Evolutionary conservation across 1,140 invertebrate genomes (phyloP).

Genomic region (Bombus ignitus): DNA sequence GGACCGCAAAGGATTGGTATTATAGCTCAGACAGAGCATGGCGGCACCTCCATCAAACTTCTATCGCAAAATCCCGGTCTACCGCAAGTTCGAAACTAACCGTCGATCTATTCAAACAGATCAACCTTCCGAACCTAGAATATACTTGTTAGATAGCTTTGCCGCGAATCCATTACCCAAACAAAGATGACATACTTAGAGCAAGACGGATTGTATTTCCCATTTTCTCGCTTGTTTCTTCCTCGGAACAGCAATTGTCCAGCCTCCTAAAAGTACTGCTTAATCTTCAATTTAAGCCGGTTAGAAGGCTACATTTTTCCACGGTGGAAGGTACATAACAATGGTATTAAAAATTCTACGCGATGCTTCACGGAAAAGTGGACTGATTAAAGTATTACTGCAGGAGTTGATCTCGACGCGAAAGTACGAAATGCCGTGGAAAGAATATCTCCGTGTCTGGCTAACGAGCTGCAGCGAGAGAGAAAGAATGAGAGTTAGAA

Average conservation of each 20-base stretch:
- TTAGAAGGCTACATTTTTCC: neutral
- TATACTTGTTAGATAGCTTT: no score
- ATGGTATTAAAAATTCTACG: neutral
- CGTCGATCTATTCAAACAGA: slow-evolving; percentile 16
- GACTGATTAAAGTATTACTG: slow-evolving; percentile 10
- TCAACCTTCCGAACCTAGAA: neutral
- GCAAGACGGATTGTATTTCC: neutral
- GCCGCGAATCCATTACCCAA: neutral
- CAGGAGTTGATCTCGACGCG: neutral
- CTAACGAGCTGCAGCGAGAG: slow-evolving; percentile 18
- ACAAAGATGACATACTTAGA: neutral
- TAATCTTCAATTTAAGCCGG: neutral
- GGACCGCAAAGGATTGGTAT: neutral
- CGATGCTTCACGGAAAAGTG: neutral
- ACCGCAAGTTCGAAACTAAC: slow-evolving; percentile 11
- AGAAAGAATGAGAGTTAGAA: neutral
- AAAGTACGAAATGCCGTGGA: neutral
- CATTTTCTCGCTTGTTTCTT: neutral
- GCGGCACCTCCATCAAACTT: slow-evolving; percentile 22
- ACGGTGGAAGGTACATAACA: neutral
- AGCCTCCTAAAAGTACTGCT: neutral
- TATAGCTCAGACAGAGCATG: neutral
- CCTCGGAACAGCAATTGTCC: neutral
- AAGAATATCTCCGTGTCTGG: neutral
- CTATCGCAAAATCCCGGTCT: slow-evolving; percentile 3